Evolutionary conservation across 2,797 vertebrate genomes (phyloP), one percentile per base, ranked within the genome.

Genomic region (Argyrosomus regius): DNA sequence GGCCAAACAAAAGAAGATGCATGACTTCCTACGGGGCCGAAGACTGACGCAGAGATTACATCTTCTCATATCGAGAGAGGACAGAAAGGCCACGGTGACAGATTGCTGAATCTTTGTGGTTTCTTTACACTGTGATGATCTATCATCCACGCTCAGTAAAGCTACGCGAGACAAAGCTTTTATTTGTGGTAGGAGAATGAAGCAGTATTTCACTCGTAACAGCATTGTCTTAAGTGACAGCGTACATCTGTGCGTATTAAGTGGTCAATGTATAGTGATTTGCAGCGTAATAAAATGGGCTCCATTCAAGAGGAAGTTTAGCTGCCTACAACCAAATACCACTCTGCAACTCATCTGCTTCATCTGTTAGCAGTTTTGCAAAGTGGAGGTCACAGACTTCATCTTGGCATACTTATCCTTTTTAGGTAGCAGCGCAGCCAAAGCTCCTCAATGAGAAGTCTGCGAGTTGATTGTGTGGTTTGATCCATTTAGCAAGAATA

Each of bases 1-100:
- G 78, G 82, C 75, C 86, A 60, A 87, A 93, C 89, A 93, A 91
- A 89, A 89, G 89, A 87, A 84, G 88, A 92, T 83, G 82, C 88
- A 86, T 77, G 90, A 86, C 84, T 89, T 89, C 80, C 81, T 75
- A 65, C 58, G 2, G 77, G 82, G 76, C 57, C 54, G 57, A 85
- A 72, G 77, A 60, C 86, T 82, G 81, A 77, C 31, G 22, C 69
- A 57, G 71, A 91, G 93, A 94, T 95, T 83, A 75, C 82, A 93
- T 91, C 87, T 88, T 5, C 75, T 91, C 69, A 50, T 89, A 90
- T 92, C 86, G 8, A 39, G 73, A 83, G 80, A 50, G 73, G 57
- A 86, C 79, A 80, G 75, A 89, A 86, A 87, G 77, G 76, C 80
- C 83, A 80, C 11, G 13, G 69, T 66, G 86, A 88, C 80, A 72